Evolutionary conservation across 2,113 vertebrate species (phyloP).

Genomic region (Meles meles): DNA sequence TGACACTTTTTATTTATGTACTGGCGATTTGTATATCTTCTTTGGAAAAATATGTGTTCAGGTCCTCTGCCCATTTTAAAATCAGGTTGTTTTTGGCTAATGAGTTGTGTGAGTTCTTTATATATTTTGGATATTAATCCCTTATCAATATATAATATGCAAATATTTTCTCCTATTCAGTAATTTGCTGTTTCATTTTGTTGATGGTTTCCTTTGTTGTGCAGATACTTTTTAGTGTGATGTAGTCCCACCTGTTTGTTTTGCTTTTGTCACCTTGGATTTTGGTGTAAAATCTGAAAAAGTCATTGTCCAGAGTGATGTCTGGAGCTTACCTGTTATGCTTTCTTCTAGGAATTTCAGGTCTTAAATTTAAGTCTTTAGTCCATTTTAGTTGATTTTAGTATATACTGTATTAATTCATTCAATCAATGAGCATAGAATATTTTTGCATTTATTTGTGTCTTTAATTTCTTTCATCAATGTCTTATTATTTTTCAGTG

Average conservation of each 20-base stretch:
- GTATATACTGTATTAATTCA: background rate
- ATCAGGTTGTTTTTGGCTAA: background rate
- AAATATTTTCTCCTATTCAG: background rate
- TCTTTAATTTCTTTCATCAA: background rate
- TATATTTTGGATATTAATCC: background rate
- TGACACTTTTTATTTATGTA: background rate
- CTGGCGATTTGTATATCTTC: background rate
- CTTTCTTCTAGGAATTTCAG: background rate
- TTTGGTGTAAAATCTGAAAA: background rate
- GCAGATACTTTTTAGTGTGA: background rate
- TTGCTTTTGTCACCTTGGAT: background rate
- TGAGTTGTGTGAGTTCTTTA: background rate
- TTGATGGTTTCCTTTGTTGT: background rate
- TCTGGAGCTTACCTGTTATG: background rate
- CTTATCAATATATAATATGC: background rate
- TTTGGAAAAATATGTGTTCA: background rate
- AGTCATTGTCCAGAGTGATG: background rate
- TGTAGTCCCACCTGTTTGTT: background rate
- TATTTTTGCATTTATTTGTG: background rate
- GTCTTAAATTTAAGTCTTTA: background rate
- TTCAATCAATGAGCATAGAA: background rate
- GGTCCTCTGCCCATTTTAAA: background rate
- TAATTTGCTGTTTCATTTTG: background rate
- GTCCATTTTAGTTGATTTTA: background rate
- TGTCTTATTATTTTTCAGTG: background rate